These are phyloP conservation scores for Sebastes matsubarae DNA, from an alignment of 2,797 vertebrate genomes.

Conservation along the genomic window DNA sequence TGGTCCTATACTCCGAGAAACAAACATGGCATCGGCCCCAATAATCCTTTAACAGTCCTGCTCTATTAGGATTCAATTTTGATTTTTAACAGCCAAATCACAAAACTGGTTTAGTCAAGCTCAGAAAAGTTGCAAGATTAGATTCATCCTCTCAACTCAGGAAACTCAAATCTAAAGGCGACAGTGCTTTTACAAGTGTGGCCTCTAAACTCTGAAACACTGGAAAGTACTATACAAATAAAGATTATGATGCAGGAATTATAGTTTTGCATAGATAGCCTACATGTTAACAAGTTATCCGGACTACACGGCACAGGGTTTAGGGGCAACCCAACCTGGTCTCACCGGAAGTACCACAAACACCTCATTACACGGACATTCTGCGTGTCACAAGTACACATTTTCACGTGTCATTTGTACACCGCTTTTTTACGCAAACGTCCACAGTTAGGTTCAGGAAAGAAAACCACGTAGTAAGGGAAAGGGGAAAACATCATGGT, in stretches of 20 bases:
- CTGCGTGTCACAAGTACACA: too few relatives aligned
- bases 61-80: not conserved
- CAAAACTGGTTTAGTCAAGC: not conserved
- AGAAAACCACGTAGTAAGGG: too few relatives aligned
- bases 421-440: accelerated
- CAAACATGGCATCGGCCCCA: too few relatives aligned
- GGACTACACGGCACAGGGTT: too few relatives aligned
- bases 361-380: too few relatives aligned
- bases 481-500: too few relatives aligned
- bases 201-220: not conserved
- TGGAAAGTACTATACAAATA: not conserved
- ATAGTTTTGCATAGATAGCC: not conserved
- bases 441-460: too few relatives aligned
- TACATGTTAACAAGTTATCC: not conserved
- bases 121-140: not conserved
- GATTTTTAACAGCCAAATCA: not conserved
- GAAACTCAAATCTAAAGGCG: not conserved
- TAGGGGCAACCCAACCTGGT: too few relatives aligned
- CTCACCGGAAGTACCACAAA: too few relatives aligned
- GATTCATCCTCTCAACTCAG: not conserved
- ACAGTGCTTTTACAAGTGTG: not conserved
- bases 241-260: not conserved
- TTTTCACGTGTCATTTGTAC: too few relatives aligned
- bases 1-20: not conserved
- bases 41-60: too few relatives aligned